Conservation (phyloP, 2,888 invertebrate species). For the Vannuccia rotundouncinata region DNA sequence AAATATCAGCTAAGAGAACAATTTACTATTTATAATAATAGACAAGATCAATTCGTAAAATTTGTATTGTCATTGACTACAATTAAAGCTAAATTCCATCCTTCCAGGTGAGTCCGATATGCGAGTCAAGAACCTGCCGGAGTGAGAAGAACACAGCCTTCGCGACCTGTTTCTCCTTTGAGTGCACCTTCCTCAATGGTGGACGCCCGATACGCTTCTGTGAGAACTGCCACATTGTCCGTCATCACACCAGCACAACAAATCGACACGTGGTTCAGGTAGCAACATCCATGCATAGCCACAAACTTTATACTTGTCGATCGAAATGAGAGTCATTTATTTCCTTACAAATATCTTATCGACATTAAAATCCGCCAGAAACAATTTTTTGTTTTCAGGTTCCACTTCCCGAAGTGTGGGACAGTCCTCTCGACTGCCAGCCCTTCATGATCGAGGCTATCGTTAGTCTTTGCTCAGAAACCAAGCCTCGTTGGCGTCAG, state of each 20-base stretch:
- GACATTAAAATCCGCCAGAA: too few species aligned
- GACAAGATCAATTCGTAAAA: too few species aligned
- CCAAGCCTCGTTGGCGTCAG: conserved; percentile 35
- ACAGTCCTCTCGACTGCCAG: conserved; percentile 81
- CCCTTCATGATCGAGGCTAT: conserved; percentile 88
- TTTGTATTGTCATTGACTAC: too few species aligned
- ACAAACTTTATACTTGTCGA: background rate
- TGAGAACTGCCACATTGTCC: conserved; percentile 49
- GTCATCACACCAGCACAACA: conserved; percentile 57
- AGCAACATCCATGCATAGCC: background rate
- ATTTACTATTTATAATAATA: too few species aligned
- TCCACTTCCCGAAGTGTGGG: conserved; percentile 75
- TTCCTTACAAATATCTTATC: too few species aligned
- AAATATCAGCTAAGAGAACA: too few species aligned
- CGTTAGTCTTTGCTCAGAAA: conserved; percentile 61
- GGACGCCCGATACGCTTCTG: conserved; percentile 80
- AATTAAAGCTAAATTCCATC: too few species aligned
- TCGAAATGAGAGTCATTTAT: too few species aligned
- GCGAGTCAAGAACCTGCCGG: conserved; percentile 39
- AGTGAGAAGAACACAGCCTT: conserved; percentile 71
- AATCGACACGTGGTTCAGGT: conserved; percentile 37
- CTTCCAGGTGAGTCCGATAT: conserved; percentile 31
- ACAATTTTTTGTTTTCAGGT: too few species aligned
- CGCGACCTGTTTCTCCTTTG: conserved; percentile 89
- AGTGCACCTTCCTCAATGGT: conserved; percentile 90